Evolutionary conservation across 1,140 invertebrate species (phyloP).

Genomic region (Acromyrmex charruanus): DNA sequence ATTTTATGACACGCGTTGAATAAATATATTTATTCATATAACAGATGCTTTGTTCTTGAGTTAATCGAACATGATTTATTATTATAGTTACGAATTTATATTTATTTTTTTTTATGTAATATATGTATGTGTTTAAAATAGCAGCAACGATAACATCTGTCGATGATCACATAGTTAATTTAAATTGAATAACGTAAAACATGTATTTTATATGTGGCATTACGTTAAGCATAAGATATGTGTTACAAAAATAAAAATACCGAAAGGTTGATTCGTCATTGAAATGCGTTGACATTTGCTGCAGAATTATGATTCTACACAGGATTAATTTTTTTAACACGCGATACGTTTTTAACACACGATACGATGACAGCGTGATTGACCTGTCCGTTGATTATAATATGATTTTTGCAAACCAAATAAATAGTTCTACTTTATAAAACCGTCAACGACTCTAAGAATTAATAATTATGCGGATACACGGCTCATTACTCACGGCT

Average conservation of each 20-base stretch:
- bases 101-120: not conserved
- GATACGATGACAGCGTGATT: not conserved
- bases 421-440: constrained; percentile 40
- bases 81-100: constrained; percentile 3
- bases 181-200: not conserved
- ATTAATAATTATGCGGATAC: constrained; percentile 66
- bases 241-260: constrained; percentile 3
- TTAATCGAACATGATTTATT: not conserved
- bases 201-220: not conserved
- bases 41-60: not conserved
- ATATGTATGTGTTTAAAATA: not conserved
- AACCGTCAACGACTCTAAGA: constrained; percentile 31
- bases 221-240: not conserved
- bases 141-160: not conserved
- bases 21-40: not conserved
- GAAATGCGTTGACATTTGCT: not conserved
- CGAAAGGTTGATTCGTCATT: not conserved
- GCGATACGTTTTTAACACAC: too few species aligned
- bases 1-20: not conserved
- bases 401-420: constrained; percentile 28
- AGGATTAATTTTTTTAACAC: not conserved
- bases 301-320: not conserved
- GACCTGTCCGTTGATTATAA: not conserved
- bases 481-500: constrained; percentile 67
- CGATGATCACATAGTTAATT: not conserved